Evolutionary conservation across 1,140 invertebrate species (phyloP).

Genomic region (Drosophila ficusphila): DNA sequence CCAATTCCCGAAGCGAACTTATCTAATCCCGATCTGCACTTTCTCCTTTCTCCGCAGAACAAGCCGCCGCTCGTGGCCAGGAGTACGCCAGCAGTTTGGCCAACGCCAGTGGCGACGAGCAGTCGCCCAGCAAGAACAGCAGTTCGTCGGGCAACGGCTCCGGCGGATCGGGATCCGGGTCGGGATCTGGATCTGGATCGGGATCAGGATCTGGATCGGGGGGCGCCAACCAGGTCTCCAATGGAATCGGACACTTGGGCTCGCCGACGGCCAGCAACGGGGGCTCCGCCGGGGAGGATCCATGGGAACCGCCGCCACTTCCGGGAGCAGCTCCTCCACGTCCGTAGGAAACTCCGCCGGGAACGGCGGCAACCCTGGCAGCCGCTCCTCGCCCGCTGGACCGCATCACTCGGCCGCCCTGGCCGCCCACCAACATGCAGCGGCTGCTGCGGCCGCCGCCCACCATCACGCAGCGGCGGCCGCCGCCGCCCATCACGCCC

Average conservation of each 20-base stretch:
- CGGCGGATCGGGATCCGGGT: background rate
- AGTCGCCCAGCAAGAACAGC: conserved; percentile 68
- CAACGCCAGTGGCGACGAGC: conserved; percentile 74
- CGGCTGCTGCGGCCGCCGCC: conserved; percentile 64
- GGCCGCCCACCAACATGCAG: conserved; percentile 72
- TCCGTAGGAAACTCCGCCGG: background rate
- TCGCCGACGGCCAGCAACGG: conserved; percentile 35
- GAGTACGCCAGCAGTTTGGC: conserved; percentile 71
- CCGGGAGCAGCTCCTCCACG: conserved; percentile 21
- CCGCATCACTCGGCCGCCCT: conserved; percentile 57
- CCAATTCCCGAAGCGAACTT: too few relatives aligned
- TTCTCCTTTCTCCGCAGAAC: conserved; percentile 52
- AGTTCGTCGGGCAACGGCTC: conserved; percentile 18
- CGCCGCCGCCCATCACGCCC: conserved; percentile 65
- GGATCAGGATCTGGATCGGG: conserved; percentile 13
- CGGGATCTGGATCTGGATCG: background rate
- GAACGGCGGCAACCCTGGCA: conserved; percentile 9
- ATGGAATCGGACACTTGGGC: conserved; percentile 30
- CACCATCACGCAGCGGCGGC: conserved; percentile 74
- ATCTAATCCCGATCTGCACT: too few relatives aligned
- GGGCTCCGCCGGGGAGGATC: background rate
- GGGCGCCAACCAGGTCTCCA: conserved; percentile 23
- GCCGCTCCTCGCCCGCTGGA: conserved; percentile 53
- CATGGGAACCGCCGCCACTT: background rate
- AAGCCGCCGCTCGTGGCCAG: conserved; percentile 73